Evolutionary conservation across 1,140 invertebrate species (phyloP).

Genomic region (Pogonomyrmex californicus): DNA sequence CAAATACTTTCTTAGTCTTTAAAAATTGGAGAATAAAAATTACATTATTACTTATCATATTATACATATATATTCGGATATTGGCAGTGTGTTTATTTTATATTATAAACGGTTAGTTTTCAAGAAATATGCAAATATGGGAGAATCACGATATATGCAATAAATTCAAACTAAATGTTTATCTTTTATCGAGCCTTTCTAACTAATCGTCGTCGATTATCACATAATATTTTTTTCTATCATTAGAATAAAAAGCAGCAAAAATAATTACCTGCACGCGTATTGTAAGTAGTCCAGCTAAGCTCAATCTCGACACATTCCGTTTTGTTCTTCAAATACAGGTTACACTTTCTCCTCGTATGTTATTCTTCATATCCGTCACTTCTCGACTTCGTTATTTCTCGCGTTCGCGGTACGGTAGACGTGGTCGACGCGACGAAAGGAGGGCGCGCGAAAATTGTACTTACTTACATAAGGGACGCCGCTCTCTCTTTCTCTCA

Average conservation of each 20-base stretch:
- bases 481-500: conserved; percentile 68
- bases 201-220: too few relatives aligned
- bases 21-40: too few relatives aligned
- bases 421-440: conserved; percentile 15
- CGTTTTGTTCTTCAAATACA: neutral
- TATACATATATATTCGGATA: too few relatives aligned
- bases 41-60: too few relatives aligned
- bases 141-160: neutral
- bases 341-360: neutral
- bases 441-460: conserved; percentile 66
- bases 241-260: neutral
- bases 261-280: neutral
- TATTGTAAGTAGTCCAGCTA: neutral
- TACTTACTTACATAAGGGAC: conserved; percentile 67
- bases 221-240: neutral
- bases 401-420: conserved; percentile 19
- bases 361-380: neutral
- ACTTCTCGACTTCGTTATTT: conserved; percentile 36
- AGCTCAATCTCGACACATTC: conserved; percentile 19
- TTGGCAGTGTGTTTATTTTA: neutral
- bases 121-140: neutral
- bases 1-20: too few relatives aligned
- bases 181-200: neutral
- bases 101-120: neutral
- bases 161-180: neutral